Conservation (phyloP, 2,888 invertebrate species). For the Labia minor region DNA sequence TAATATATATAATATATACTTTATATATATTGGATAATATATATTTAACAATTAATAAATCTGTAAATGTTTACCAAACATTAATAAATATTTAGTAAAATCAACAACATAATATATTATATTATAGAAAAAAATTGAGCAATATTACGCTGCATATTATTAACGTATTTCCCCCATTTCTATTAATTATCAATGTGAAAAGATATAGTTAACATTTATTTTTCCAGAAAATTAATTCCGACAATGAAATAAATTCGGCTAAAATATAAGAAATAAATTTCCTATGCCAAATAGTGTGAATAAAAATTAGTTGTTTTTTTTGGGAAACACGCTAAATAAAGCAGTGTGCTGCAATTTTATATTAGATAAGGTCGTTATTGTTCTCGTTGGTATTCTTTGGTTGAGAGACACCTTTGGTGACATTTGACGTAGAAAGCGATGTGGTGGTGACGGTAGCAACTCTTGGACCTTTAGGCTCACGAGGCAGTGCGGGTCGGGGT, state of each 20-base stretch:
- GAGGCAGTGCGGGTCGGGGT: constrained; percentile 24
- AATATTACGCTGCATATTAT: neutral
- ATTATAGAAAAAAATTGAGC: constrained; percentile 5
- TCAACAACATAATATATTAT: neutral
- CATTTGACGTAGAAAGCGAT: neutral
- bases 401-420: neutral
- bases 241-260: too few relatives aligned
- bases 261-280: too few relatives aligned
- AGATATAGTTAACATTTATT: too few relatives aligned
- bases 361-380: neutral
- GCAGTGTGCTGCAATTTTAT: neutral
- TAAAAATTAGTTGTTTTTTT: too few relatives aligned
- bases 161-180: too few relatives aligned
- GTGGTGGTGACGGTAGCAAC: neutral
- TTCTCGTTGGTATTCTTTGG: constrained; percentile 2
- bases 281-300: too few relatives aligned
- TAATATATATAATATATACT: neutral
- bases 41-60: constrained; percentile 13
- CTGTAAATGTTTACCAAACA: neutral
- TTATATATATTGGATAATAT: neutral
- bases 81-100: neutral
- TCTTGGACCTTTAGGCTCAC: neutral
- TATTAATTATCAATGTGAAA: too few relatives aligned
- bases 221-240: too few relatives aligned
- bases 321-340: too few relatives aligned